Base-by-base conservation (phyloP, 1,140 invertebrate genomes). In the Papilio xuthus region DNA sequence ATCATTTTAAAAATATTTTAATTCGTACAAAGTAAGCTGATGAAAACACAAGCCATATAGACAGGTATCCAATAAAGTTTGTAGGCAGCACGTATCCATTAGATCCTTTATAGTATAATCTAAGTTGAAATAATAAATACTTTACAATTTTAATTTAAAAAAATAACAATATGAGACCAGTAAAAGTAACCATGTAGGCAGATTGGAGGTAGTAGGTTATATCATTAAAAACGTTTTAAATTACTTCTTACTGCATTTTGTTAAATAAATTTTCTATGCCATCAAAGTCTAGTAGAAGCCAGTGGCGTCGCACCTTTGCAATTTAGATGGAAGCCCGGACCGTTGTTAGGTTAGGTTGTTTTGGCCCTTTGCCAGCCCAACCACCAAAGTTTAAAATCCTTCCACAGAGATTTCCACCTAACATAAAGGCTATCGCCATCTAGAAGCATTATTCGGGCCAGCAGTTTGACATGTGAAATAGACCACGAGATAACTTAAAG, bases 1-100 rank as follows among this genome's bases (percentile, higher is more conserved):
- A 42, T 74, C 28, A 82, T 84, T 81, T 81, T 41, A n/a, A 63
- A 78, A 84, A 79, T 60, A 37, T 81, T 83, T 80, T 76, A 78
- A 78, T 82, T 82, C 75, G 78, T 75, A 7, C 20, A 18, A 67
- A 12, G 4, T 67, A 32, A 67, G 12, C 12, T 26, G 2, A 67
- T 15, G 26, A 28, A 28, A 63, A 12, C 12, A 23, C 9, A 23
- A 23, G 10, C 1, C 2, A 47, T 15, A 47, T 13, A 47, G 9
- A 60, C 8, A 60, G 20, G 6, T 7, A 26, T 23, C 26, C 1
- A 60, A 23, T 60, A 20, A 23, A 23, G 10, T 12, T 10, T 12
- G 32, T 37, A 3, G 32, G 4, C 32, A 7, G 32, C 32, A 37
- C 32, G 6, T 32, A 32, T 2, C 32, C 32, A 32, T 32, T 32